Base-by-base conservation (phyloP, 2,888 invertebrate genomes). In the Lasioglossum pauxillum region DNA sequence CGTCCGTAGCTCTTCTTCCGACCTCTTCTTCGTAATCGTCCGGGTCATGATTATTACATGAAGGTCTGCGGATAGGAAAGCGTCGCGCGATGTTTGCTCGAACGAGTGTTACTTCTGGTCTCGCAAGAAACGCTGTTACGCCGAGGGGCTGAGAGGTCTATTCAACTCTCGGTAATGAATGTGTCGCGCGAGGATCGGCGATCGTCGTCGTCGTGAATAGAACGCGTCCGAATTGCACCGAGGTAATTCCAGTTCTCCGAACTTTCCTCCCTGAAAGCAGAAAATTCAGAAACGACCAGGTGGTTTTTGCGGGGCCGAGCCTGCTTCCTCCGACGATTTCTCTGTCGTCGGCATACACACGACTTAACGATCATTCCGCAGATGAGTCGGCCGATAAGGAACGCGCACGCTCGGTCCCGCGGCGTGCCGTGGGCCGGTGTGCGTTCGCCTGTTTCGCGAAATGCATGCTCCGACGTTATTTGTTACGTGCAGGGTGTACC, bases 161-260 rank as follows among this genome's bases (percentile, higher is more conserved):
- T 89, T 92, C 89, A 89, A 90, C 87, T 88, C 85, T 53, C 82
- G 67, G 87, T 92, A 93, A 93, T 92, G 91, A 91, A 92, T 90
- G 90, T 89, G 92, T 92, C 91, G 89, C 82, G 31, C 80, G 80
- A 77, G 77, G 79, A 81, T 71, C 64, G 87, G 67, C 85, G 80
- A 82, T 87, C 67, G 78, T 84, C 78, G 64, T 41, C 31, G 53
- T 53, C n/a, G 53, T 23, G 73, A 75, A 81, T 79, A 69, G 64
- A 82, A 19, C 64, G 64, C 27, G 60, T 5, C 64, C 64, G 64
- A 64, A 31, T 64, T 8, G 19, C 8, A 19, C 19, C 64, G 3
- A 19, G 27, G 38, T 64, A 14, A 31, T 75, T 38, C 49, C 64
- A 35, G 46, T 53, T 71, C 53, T 19, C 46, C 27, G 69, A 38